These are phyloP conservation scores for Drosophila nr. fundita DNA, from an alignment of 2,888 invertebrate genomes.

Conservation along the genomic window DNA sequence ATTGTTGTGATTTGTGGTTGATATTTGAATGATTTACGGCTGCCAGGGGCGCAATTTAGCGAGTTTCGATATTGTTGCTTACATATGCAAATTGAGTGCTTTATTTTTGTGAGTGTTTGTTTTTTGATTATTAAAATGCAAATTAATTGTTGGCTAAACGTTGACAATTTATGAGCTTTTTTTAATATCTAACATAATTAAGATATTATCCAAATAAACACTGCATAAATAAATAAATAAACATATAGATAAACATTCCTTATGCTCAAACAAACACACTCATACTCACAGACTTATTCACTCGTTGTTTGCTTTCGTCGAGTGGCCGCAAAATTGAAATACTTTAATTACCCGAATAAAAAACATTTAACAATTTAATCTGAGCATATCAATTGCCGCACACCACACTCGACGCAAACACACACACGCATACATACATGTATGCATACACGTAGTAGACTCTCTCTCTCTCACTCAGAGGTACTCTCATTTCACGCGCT, in stretches of 20 bases:
- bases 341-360: constrained; percentile 83
- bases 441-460: constrained; percentile 6
- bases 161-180: constrained; percentile 21
- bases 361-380: constrained; percentile 83
- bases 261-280: constrained; percentile 22
- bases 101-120: constrained; percentile 22
- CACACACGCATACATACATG: constrained; percentile 28
- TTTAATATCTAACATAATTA: constrained; percentile 16
- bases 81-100: constrained; percentile 57
- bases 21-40: constrained; percentile 80
- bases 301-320: constrained; percentile 46
- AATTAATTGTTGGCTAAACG: constrained; percentile 74
- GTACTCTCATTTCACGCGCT: constrained; percentile 69
- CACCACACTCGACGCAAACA: constrained; percentile 53
- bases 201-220: constrained; percentile 26
- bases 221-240: constrained; percentile 36
- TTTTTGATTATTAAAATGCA: constrained; percentile 48
- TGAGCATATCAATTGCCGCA: constrained; percentile 82
- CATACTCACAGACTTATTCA: constrained; percentile 8
- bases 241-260: constrained; percentile 35
- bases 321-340: constrained; percentile 77
- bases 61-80: constrained; percentile 35
- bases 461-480: constrained; percentile 22
- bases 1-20: constrained; percentile 80
- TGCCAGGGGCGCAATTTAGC: constrained; percentile 55